Evolutionary conservation across 2,113 vertebrate species (phyloP).

Genomic region (Atractosteus spatula): DNA sequence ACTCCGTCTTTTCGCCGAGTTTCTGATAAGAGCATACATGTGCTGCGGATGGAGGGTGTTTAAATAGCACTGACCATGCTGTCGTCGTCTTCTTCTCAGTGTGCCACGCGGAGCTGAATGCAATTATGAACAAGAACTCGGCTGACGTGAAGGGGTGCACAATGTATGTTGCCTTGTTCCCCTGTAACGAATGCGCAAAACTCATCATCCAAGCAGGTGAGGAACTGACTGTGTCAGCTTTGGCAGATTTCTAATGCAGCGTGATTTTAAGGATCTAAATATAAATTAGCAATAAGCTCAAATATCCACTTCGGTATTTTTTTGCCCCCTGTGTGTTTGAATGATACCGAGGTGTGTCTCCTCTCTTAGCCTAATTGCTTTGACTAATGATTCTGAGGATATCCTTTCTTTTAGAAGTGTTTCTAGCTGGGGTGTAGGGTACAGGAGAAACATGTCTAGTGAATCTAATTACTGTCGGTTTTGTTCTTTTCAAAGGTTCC

Average conservation of each 20-base stretch:
- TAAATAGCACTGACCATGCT: background rate
- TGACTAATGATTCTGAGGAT: constrained; percentile 64
- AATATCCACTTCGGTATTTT: background rate
- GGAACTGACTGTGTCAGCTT: constrained; percentile 30
- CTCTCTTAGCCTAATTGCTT: constrained; percentile 62
- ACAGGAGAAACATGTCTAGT: constrained; percentile 57
- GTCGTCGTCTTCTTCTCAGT: constrained; percentile 59
- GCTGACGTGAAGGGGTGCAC: constrained; percentile 90
- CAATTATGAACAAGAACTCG: constrained; percentile 98
- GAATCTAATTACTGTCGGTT: constrained; percentile 69
- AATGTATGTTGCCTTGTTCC: constrained; percentile 94
- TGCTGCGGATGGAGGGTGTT: no score
- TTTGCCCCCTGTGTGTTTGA: constrained; percentile 42
- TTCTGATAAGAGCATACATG: no score
- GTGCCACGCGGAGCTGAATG: constrained; percentile 93
- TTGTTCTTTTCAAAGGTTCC: constrained; percentile 50
- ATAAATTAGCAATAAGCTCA: constrained; percentile 24
- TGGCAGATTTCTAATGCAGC: constrained; percentile 38
- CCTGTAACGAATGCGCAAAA: constrained; percentile 97
- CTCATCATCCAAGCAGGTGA: constrained; percentile 95
- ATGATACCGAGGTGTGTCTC: constrained; percentile 55
- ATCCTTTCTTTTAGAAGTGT: constrained; percentile 69
- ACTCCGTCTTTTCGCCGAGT: no score
- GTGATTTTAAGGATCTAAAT: constrained; percentile 31
- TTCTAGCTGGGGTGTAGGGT: constrained; percentile 61